Percentiles rank a stretch among this genome's conserved stretches.
phyloP scores from a whole-genome alignment of 1,140 invertebrate genomes.

The Phortica variegata region DNA sequence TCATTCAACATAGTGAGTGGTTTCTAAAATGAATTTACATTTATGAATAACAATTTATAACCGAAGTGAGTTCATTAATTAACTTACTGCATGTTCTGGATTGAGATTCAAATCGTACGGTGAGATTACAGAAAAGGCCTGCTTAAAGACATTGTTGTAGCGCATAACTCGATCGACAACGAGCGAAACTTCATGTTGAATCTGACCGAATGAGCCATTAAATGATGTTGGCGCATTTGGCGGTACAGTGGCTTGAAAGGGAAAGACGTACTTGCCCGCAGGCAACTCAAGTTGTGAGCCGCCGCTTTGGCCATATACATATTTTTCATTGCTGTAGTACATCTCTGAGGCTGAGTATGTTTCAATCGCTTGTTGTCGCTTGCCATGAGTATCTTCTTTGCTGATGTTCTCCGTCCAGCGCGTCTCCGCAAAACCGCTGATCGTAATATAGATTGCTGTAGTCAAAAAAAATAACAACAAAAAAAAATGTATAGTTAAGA shows the following conservation, averaged over 20 bases:
- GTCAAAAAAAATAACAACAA: neutral
- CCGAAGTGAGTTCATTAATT: neutral
- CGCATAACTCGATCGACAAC: slow-evolving; percentile 72
- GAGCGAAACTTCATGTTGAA: slow-evolving; percentile 70
- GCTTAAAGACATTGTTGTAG: slow-evolving; percentile 72
- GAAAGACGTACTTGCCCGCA: slow-evolving; percentile 62
- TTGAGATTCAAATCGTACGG: slow-evolving; percentile 72
- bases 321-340: slow-evolving; percentile 43
- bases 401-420: slow-evolving; percentile 62
- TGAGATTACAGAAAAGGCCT: slow-evolving; percentile 70
- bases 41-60: slow-evolving; percentile 35
- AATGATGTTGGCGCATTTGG: slow-evolving; percentile 68
- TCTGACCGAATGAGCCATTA: slow-evolving; percentile 68
- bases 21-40: slow-evolving; percentile 32
- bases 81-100: slow-evolving; percentile 26
- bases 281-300: slow-evolving; percentile 62
- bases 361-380: slow-evolving; percentile 29
- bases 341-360: slow-evolving; percentile 38
- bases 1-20: slow-evolving; percentile 41
- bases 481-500: neutral
- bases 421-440: slow-evolving; percentile 64
- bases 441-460: slow-evolving; percentile 61
- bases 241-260: slow-evolving; percentile 63
- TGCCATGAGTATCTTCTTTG: slow-evolving; percentile 58
- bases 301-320: slow-evolving; percentile 42